phyloP scores from a whole-genome alignment of 2,113 vertebrate species.

The Ailurus styani region DNA sequence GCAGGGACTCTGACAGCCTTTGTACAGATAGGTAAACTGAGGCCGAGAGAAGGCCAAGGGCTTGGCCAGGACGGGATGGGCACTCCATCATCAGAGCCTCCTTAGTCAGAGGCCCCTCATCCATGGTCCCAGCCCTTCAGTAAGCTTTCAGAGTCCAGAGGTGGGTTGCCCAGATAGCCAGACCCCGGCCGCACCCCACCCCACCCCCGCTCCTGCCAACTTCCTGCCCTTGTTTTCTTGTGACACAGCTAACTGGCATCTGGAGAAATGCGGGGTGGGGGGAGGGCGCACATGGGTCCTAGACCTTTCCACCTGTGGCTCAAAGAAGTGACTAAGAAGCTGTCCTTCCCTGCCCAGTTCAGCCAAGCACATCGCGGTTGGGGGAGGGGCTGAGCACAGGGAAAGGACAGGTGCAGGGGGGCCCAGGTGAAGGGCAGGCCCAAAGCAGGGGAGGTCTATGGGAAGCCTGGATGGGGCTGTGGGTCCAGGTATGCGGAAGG shows the following conservation, averaged over 20 bases:
- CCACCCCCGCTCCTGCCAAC: neutral
- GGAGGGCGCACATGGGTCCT: neutral
- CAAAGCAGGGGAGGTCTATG: neutral
- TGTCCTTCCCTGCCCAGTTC: neutral
- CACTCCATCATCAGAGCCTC: neutral
- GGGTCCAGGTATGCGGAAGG: neutral
- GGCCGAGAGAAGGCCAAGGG: neutral
- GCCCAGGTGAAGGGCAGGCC: neutral
- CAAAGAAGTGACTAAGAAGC: neutral
- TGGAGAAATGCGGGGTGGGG: neutral
- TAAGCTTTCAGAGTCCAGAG: neutral
- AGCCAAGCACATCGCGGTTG: neutral
- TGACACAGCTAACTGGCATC: neutral
- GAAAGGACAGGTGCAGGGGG: neutral
- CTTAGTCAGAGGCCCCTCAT: neutral
- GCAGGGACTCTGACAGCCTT: neutral
- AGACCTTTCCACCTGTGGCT: constrained; percentile 12
- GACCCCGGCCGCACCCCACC: neutral
- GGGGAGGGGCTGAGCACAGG: neutral
- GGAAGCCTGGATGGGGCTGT: neutral
- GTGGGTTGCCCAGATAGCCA: neutral
- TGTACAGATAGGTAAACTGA: neutral
- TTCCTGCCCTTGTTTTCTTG: neutral
- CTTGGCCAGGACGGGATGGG: neutral
- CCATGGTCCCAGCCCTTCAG: neutral